phyloP scores from a whole-genome alignment of 1,140 invertebrate species.

The Drosophila repletoides region DNA sequence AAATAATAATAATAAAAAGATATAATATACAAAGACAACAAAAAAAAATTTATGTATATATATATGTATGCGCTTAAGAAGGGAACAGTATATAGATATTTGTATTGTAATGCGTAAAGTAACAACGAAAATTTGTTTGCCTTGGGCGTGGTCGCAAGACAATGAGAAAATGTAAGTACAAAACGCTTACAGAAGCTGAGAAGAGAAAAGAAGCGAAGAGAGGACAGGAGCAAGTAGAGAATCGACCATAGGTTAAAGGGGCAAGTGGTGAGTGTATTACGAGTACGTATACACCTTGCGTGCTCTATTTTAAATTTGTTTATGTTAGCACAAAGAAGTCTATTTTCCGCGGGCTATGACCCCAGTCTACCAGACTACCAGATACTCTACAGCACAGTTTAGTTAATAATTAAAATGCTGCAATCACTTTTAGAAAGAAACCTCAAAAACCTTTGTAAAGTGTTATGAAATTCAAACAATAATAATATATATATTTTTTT shows the following conservation, averaged over 20 bases:
- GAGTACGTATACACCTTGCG: not conserved
- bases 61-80: too few relatives aligned
- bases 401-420: too few relatives aligned
- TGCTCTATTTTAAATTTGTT: constrained; percentile 20
- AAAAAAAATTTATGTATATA: too few relatives aligned
- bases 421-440: too few relatives aligned
- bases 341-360: too few relatives aligned
- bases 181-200: not conserved
- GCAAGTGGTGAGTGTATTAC: not conserved
- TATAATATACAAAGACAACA: not conserved
- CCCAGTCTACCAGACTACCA: too few relatives aligned
- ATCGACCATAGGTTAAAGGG: not conserved
- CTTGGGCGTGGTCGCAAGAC: constrained; percentile 49
- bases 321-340: not conserved
- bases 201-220: not conserved
- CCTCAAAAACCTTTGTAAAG: too few relatives aligned
- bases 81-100: too few relatives aligned
- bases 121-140: constrained; percentile 18
- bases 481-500: too few relatives aligned
- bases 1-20: constrained; percentile 39
- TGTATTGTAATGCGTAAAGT: too few relatives aligned
- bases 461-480: too few relatives aligned
- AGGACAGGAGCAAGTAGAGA: not conserved
- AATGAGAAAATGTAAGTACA: constrained; percentile 33
- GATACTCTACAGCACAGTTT: too few relatives aligned